Conservation (phyloP, 2,797 vertebrate species). For the Galaxias olidus region DNA sequence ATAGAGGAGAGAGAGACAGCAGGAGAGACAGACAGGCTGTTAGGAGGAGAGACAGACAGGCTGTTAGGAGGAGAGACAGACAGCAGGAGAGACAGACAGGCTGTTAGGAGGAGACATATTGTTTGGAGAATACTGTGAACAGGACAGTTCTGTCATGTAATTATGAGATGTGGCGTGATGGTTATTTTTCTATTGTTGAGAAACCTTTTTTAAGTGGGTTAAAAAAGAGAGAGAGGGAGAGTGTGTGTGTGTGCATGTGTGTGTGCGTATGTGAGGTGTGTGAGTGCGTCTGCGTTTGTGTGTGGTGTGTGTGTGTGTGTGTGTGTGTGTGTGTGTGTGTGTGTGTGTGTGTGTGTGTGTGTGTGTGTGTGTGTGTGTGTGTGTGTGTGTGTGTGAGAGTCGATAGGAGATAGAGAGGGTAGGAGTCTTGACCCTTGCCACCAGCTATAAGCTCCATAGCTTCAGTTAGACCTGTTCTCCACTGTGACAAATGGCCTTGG, state of each 20-base stretch:
- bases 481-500: background rate
- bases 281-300: background rate
- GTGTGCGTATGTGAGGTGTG: too few species aligned
- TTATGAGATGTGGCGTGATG: too few species aligned
- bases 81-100: background rate
- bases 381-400: slow-evolving; percentile 1
- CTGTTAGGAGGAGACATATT: background rate
- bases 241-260: slow-evolving; percentile 26
- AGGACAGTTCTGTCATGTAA: too few species aligned
- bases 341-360: slow-evolving; percentile 26
- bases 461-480: too few species aligned
- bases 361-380: slow-evolving; percentile 36
- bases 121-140: too few species aligned
- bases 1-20: too few species aligned
- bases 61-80: background rate
- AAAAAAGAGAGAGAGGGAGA: too few species aligned
- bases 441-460: slow-evolving; percentile 20
- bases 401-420: slow-evolving; percentile 11
- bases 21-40: background rate
- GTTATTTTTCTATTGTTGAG: background rate
- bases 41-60: background rate
- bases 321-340: slow-evolving; percentile 36
- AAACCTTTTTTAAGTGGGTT: background rate
- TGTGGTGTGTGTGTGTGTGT: slow-evolving; percentile 6
- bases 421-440: slow-evolving; percentile 7